Evolutionary conservation across 2,888 invertebrate species (phyloP), one percentile per base, ranked within the genome.

Genomic region (Drosophila paramelanica): DNA sequence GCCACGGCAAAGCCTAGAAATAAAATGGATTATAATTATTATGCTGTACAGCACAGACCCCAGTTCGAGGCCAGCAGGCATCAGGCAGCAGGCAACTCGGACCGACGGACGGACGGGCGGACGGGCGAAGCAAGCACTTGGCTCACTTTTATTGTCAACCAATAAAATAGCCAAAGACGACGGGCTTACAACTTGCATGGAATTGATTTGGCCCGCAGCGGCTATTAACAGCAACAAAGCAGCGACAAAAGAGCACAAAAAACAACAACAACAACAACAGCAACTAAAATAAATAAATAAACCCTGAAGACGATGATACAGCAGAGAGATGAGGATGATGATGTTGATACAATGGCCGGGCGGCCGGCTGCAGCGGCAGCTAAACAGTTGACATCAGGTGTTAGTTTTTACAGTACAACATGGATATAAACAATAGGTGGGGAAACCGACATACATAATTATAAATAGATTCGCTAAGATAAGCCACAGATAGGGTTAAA

Each of bases 101-200:
- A 14, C 42, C 20, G 45, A 0, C 20, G 5, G 45, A 31, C 38
- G 8, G 31, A 8, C 8, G 6, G 14, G 14, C 43, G 33, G 45
- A 0, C 20, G 6, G 45, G 31, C 38, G 27, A 42, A 39, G 43
- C 67, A 59, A 60, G 50, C 58, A 67, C 67, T 71, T 70, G 88
- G 73, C 88, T 84, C 82, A 75, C 86, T 86, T 86, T 86, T 78
- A 85, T 88, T 85, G 84, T 85, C 84, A 86, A 85, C 88, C 88
- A 76, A 88, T 88, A 82, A 75, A 88, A 76, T 76, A 73, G 82
- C 62, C 74, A 84, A 67, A 73, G 76, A 75, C 72, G 67, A 53
- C 67, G 61, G 67, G 69, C 75, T 65, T 70, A 86, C 87, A 82
- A 80, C 72, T 70, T 56, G 77, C 69, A 60, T 72, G 88, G 76